These are phyloP conservation scores for Gadus macrocephalus DNA, from an alignment of 2,113 vertebrate genomes.

Conservation along the genomic window DNA sequence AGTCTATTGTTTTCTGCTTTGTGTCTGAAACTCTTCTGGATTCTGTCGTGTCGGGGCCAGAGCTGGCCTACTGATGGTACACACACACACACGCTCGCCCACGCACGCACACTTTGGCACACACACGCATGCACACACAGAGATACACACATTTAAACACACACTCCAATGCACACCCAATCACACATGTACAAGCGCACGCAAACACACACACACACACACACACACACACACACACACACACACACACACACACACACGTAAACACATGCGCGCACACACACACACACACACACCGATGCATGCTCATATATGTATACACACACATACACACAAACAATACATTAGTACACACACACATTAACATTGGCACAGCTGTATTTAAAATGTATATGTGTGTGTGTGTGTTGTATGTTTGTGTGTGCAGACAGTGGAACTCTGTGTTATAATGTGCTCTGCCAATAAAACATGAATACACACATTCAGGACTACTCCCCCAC, in stretches of 20 bases:
- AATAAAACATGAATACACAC: conserved; percentile 75
- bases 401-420: conserved; percentile 44
- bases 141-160: not conserved
- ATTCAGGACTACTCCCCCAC: conserved; percentile 61
- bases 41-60: conserved; percentile 59
- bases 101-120: conserved; percentile 8
- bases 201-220: not conserved
- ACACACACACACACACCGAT: conserved; percentile 6
- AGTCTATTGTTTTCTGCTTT: conserved; percentile 51
- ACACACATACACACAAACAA: not conserved
- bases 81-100: not conserved
- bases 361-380: not conserved
- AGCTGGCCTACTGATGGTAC: conserved; percentile 60
- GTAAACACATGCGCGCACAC: conserved; percentile 3
- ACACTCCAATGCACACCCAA: not conserved
- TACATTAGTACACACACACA: not conserved
- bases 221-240: not conserved
- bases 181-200: not conserved
- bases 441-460: conserved; percentile 69
- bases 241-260: not conserved
- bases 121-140: not conserved
- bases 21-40: conserved; percentile 66
- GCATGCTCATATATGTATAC: not conserved
- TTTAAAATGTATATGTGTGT: not conserved
- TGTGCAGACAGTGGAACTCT: conserved; percentile 68